Evolutionary conservation across 2,113 vertebrate species (phyloP), one percentile per base, ranked within the genome.

Genomic region (Lethenteron reissneri): DNA sequence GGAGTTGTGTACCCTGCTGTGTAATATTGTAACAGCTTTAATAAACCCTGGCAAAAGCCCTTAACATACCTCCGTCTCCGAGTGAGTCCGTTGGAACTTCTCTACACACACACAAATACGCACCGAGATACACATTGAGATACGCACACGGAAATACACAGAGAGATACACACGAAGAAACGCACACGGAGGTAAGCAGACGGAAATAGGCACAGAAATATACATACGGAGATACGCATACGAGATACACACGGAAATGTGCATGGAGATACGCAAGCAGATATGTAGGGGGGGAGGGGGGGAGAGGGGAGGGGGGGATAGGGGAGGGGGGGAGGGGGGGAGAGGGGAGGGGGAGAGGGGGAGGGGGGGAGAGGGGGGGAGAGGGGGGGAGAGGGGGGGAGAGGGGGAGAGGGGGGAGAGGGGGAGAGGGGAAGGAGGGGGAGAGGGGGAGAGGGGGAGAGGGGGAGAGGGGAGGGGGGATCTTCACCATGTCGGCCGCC

Each of bases 401-500:
- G 3, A 2, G 13, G 13, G 60, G 60, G 60, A 17, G 60, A 62
- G 2, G 60, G n/a, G 60, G 2, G 60, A 2, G 60, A 2, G 60
- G 2, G 13, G 2, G 60, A 2, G 60, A 2, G 13, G 3, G 13
- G 13, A 2, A 2, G 17, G 60, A 2, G 3, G 17, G 3, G 60
- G 60, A 1, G 60, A 17, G 21, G 21, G 21, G 21, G 21, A 17
- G 60, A 62, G 13, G 13, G 13, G 17, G 17, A 62, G 60, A 2
- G 60, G 60, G 14, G 60, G 60, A 64, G 14, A 64, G 60, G 17
- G 25, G 25, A 41, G 25, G 25, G 25, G 15, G 11, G 15, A 68
- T 68, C 21, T 84, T 78, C 79, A 99, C 94, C 86, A 96, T 81
- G 76, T 97, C 94, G 41, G 94, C 91, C 71, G 94, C 92, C 80